Conservation (phyloP, 2,113 vertebrate genomes). For the Triplophysa rosa region DNA sequence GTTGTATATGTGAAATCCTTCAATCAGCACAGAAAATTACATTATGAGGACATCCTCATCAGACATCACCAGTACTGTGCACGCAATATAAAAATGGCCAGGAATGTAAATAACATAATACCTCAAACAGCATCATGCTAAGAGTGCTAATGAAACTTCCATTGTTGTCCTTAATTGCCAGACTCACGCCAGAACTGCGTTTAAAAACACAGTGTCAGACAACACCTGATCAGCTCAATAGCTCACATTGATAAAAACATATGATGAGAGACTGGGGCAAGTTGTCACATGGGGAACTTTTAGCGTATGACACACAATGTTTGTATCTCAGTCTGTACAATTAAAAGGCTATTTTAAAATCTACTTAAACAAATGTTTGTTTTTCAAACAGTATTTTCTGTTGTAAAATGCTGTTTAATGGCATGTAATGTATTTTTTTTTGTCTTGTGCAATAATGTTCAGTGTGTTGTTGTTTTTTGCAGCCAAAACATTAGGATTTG, state of each 20-base stretch:
- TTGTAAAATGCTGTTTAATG: too few relatives aligned
- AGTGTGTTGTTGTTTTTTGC: neutral
- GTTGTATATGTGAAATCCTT: constrained; percentile 62
- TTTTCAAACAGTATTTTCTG: too few relatives aligned
- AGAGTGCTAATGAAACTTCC: constrained; percentile 75
- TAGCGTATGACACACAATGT: too few relatives aligned
- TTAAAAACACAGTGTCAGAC: constrained; percentile 8
- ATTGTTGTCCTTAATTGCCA: constrained; percentile 71
- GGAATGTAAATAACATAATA: constrained; percentile 43
- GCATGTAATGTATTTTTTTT: neutral
- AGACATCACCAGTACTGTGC: too few relatives aligned
- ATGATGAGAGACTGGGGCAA: neutral
- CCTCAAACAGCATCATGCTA: constrained; percentile 64
- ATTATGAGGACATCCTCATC: neutral
- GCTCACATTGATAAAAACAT: neutral
- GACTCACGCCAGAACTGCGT: constrained; percentile 69
- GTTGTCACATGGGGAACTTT: neutral
- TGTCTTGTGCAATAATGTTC: neutral
- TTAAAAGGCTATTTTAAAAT: too few relatives aligned
- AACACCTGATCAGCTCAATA: neutral
- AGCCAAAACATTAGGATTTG: neutral
- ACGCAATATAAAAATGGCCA: too few relatives aligned
- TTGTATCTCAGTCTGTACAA: too few relatives aligned
- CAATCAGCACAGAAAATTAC: neutral
- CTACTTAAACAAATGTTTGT: too few relatives aligned